A percentile compares a stretch with the other conserved stretches of the same genome.
Evolutionary conservation across 2,113 vertebrate genomes (phyloP).

Genomic region (Struthio camelus): DNA sequence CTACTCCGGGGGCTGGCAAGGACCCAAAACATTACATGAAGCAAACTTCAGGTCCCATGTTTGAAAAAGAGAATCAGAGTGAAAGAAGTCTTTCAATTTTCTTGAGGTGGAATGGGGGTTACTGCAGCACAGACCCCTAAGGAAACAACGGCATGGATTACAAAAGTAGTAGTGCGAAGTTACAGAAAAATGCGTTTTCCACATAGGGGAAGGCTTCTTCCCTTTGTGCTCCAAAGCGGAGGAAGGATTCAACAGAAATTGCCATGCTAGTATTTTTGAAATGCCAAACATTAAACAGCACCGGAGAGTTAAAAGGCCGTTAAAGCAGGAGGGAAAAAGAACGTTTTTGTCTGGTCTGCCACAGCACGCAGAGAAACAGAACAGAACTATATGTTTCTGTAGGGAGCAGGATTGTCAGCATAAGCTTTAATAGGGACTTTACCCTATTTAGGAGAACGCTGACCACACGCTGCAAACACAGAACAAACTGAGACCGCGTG

Average conservation of each 20-base stretch:
- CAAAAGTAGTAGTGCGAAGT: not conserved
- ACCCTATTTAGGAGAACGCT: not conserved
- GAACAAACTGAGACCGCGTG: fast-evolving
- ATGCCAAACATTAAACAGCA: not conserved
- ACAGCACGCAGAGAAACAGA: not conserved
- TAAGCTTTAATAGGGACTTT: not conserved
- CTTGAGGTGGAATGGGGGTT: not conserved
- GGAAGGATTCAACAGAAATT: not conserved
- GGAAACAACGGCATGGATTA: not conserved
- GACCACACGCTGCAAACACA: not conserved
- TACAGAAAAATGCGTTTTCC: not conserved
- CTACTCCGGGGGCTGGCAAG: not conserved
- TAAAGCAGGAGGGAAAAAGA: not conserved
- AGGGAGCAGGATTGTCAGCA: fast-evolving
- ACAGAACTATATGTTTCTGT: not conserved
- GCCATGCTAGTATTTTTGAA: not conserved
- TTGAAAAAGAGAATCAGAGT: not conserved
- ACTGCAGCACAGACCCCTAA: not conserved
- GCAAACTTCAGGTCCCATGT: not conserved
- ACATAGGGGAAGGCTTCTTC: fast-evolving
- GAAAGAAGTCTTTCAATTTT: not conserved
- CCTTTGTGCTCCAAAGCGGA: fast-evolving
- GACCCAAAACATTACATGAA: not conserved
- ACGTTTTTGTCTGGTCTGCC: not conserved
- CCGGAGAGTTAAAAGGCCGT: not conserved